phyloP scores from a whole-genome alignment of 2,888 invertebrate genomes.

The Spatulosminthurus flaviceps region DNA sequence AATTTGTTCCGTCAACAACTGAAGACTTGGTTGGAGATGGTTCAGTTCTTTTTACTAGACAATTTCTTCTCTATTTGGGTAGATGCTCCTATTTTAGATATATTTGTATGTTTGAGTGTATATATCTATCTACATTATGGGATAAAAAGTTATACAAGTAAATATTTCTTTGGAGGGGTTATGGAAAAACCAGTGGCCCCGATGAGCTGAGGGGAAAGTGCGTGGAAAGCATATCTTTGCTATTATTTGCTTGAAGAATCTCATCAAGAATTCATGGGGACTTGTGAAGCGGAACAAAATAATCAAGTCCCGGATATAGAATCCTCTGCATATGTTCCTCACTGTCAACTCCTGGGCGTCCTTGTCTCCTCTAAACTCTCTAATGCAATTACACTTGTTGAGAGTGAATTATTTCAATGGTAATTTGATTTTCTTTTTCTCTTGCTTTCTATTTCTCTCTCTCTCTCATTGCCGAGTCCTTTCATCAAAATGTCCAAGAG shows the following conservation, averaged over 20 bases:
- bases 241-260: conserved; percentile 16
- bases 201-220: not conserved
- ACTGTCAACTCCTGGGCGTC: conserved; percentile 16
- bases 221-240: conserved; percentile 18
- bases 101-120: too few species aligned
- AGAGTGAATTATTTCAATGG: conserved; percentile 39
- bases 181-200: not conserved
- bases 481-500: conserved; percentile 10
- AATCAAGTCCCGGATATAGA: conserved; percentile 37
- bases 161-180: conserved; percentile 12
- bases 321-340: conserved; percentile 30
- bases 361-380: conserved; percentile 29
- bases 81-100: too few species aligned
- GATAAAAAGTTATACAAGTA: not conserved
- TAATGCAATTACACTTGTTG: conserved; percentile 46
- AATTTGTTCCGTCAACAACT: conserved; percentile 18
- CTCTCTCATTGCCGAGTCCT: not conserved
- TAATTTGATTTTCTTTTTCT: conserved; percentile 43
- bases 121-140: too few species aligned
- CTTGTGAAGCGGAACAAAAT: conserved; percentile 28
- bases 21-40: not conserved
- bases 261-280: conserved; percentile 40
- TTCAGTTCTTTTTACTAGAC: too few species aligned
- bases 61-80: too few species aligned
- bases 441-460: not conserved